Percentiles rank a stretch among this genome's conserved stretches.
Evolutionary conservation across 1,140 invertebrate species (phyloP).

Genomic region (Condylostylus longicornis): DNA sequence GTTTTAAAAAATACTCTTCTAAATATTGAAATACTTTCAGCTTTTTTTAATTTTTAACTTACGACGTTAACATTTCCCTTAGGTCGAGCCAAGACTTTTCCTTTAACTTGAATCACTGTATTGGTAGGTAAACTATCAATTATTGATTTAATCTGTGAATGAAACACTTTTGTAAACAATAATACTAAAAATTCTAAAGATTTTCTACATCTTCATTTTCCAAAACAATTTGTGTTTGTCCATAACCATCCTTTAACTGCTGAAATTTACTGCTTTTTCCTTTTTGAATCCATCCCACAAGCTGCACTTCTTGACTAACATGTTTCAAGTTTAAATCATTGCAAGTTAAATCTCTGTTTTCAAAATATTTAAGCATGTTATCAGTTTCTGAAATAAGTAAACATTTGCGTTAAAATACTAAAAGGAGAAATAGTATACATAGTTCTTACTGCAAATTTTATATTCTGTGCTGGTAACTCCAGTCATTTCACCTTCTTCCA

Average conservation of each 20-base stretch:
- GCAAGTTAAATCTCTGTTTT: constrained; percentile 51
- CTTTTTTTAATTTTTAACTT: too few species aligned
- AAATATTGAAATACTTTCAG: too few species aligned
- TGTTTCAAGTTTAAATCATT: constrained; percentile 46
- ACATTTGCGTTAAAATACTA: background rate
- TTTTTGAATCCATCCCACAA: constrained; percentile 65
- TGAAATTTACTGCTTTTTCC: constrained; percentile 47
- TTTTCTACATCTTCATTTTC: constrained; percentile 34
- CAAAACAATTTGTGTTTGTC: constrained; percentile 53
- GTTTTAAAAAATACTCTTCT: too few species aligned
- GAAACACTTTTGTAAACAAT: too few species aligned
- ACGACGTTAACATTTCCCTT: constrained; percentile 25
- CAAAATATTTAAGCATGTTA: constrained; percentile 34
- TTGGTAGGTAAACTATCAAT: too few species aligned
- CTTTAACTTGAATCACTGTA: constrained; percentile 27
- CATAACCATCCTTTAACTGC: constrained; percentile 57
- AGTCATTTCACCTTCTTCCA: constrained; percentile 19
- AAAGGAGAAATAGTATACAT: background rate
- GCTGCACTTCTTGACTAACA: constrained; percentile 44
- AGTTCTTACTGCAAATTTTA: constrained; percentile 24
- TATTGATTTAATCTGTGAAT: too few species aligned
- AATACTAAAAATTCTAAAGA: too few species aligned
- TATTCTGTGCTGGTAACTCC: constrained; percentile 31
- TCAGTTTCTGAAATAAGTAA: constrained; percentile 19
- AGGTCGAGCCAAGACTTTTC: constrained; percentile 26